Evolutionary conservation across 2,888 invertebrate genomes (phyloP), one percentile per base, ranked within the genome.

Genomic region (Leucophenga montana): DNA sequence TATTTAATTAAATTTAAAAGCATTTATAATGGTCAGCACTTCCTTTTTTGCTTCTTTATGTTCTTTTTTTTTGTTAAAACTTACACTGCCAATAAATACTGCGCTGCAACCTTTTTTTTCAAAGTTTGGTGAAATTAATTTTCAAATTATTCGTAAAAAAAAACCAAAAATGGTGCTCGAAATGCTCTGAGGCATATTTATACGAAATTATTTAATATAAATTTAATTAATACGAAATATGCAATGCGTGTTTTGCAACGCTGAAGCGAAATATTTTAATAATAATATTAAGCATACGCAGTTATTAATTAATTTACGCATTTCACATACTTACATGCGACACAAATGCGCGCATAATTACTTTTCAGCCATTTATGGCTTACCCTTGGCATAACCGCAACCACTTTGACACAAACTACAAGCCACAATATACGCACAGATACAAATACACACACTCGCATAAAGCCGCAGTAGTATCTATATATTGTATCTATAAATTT

Each of bases 1-100:
- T 67, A 46, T 67, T 44, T 67, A 67, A 61, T 48, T 67, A 66
- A 66, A 53, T 66, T 66, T 66, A 54, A 54, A 53, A 53, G 50
- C 54, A 9, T 64, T 39, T 39, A 46, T 64, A 64, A 48, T 64
- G 62, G 62, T 48, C 62, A 64, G 46, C 62, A 8, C 14, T 4
- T 9, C 4, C 48, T 46, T 64, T 46, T 64, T 62, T 22, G 62
- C 22, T 50, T 50, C 8, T n/a, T 16, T 50, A n/a, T n/a, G 5
- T 50, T 50, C 50, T 5, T 11, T 16, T 50, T 50, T 46, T 2
- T 3, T 46, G 13, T 46, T 46, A 4, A 13, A 2, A 27, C 14
- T 46, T 46, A 6, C 46, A 3, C 46, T 46, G 16, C 48, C 9
- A 53, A n/a, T 18, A 54, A 54, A 0, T 11, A 18, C 22, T 56